Base-by-base conservation (phyloP, 2,797 vertebrate species). In the Gephyroberyx darwinii region DNA sequence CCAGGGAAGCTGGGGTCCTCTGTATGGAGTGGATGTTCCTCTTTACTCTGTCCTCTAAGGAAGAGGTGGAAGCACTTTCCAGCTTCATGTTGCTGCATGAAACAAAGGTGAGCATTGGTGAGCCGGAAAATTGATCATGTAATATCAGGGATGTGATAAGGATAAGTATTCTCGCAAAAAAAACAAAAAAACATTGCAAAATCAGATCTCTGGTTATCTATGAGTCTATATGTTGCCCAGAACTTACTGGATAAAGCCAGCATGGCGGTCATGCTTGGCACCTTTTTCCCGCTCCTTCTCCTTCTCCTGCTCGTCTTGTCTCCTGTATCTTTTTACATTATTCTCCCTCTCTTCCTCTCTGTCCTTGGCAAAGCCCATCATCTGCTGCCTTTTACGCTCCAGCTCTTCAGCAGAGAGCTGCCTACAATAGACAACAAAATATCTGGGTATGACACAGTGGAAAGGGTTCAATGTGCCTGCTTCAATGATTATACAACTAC, bases 11-110 rank as follows among this genome's bases (percentile, higher is more conserved):
- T 0, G 96, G 84, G 0, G 96, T 98, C 69, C 97, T 95, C 88
- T 99, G 98, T 8, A 99, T 94, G 71, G 96, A 97, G 90, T 99
- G 94, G 91, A 99, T 96, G 16, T 98, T 99, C 71, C 96, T 94
- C 74, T 97, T 99, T 41, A 99, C 96, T 8, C 97, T 84, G 59
- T 99, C 97, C 81, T 98, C 97, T 41, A 99, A 73, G 0, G 93
- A 96, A 1, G 96, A 98, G 2, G 93, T 95, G 6, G 95, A 89
- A 0, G 96, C 95, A 0, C 97, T 98, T 71, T 98, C 95, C 48
- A 99, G 90, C 85, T 98, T 98, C 90, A 99, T 93, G 45, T 95
- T 89, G 64, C 98, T 99, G 87, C n/a, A 74, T 77, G 69, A 73
- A 45, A 50, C 26, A 57, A 67, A 69, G 37, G 22, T 45, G 8